Conservation (phyloP, 30 jellyfish, hydroid and myxozoan species). For the Aurelia sp. region DNA sequence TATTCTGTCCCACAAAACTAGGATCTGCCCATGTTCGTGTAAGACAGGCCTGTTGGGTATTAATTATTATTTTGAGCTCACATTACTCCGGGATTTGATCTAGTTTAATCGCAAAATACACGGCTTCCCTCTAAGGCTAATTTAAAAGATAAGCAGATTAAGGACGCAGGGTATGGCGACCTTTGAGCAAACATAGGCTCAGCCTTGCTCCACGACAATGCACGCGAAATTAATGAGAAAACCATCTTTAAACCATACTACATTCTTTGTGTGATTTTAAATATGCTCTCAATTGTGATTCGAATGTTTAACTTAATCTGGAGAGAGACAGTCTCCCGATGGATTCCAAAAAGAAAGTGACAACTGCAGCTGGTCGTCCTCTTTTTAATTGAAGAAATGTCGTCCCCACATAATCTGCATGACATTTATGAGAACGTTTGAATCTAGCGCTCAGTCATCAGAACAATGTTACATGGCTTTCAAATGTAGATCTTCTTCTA, state of each 20-base stretch:
- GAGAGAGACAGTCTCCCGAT: background rate
- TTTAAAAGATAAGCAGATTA: constrained; percentile 37
- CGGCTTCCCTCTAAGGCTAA: constrained; percentile 18
- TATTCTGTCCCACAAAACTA: too few species aligned
- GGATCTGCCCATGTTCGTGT: too few species aligned
- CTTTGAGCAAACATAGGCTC: constrained; percentile 29
- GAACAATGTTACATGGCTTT: too few species aligned
- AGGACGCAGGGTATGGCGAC: constrained; percentile 13
- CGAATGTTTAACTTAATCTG: constrained; percentile 1
- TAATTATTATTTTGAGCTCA: background rate
- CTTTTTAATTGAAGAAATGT: too few species aligned
- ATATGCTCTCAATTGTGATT: background rate
- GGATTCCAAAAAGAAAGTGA: too few species aligned
- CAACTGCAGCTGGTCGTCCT: too few species aligned
- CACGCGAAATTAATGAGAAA: constrained; percentile 50
- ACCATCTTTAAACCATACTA: constrained; percentile 36
- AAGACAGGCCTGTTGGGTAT: too few species aligned
- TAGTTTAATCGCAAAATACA: constrained; percentile 16
- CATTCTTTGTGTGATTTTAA: constrained; percentile 8
- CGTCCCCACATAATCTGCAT: too few species aligned
- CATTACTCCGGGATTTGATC: background rate
- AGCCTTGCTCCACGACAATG: constrained; percentile 19
- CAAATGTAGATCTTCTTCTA: too few species aligned
- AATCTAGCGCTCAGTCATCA: too few species aligned
- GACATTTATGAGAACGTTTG: too few species aligned